Evolutionary conservation across 2,113 vertebrate species (phyloP).

Genomic region (Coracopsis vasa): DNA sequence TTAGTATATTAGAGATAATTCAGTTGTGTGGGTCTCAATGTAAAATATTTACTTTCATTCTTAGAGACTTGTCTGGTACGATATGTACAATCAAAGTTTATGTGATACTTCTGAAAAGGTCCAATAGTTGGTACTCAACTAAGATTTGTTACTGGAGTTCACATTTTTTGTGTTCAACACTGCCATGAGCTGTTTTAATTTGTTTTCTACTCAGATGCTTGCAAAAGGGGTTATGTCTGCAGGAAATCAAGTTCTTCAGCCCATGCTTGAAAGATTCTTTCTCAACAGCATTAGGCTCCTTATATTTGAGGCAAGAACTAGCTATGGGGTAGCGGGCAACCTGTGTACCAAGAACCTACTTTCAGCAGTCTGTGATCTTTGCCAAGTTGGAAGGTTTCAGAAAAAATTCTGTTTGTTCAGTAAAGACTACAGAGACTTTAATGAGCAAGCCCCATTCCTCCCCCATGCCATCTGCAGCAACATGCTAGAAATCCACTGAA

Average conservation of each 20-base stretch:
- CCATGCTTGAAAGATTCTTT: not conserved
- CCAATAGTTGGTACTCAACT: not conserved
- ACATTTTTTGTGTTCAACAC: not conserved
- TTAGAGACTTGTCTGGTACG: not conserved
- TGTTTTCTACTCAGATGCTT: not conserved
- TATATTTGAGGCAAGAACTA: not conserved
- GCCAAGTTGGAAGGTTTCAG: not conserved
- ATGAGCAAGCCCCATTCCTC: conserved; percentile 34
- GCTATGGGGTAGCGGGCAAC: not conserved
- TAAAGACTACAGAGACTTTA: conserved; percentile 32
- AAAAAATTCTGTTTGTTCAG: conserved; percentile 37
- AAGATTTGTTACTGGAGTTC: not conserved
- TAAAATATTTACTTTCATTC: not conserved
- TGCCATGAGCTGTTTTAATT: not conserved
- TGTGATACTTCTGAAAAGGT: not conserved
- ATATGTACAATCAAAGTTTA: not conserved
- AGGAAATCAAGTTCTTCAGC: not conserved
- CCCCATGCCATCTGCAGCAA: conserved; percentile 43
- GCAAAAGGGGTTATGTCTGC: not conserved
- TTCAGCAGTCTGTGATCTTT: not conserved
- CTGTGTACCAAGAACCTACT: not conserved
- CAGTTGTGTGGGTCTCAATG: not conserved
- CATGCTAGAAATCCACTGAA: conserved; percentile 3
- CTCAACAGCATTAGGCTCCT: not conserved
- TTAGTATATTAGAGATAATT: not conserved